Percentiles rank a stretch among this genome's conserved stretches.
These are phyloP conservation scores for Scaptomyza flava DNA, from an alignment of 2,888 invertebrate genomes.

Conservation along the genomic window DNA sequence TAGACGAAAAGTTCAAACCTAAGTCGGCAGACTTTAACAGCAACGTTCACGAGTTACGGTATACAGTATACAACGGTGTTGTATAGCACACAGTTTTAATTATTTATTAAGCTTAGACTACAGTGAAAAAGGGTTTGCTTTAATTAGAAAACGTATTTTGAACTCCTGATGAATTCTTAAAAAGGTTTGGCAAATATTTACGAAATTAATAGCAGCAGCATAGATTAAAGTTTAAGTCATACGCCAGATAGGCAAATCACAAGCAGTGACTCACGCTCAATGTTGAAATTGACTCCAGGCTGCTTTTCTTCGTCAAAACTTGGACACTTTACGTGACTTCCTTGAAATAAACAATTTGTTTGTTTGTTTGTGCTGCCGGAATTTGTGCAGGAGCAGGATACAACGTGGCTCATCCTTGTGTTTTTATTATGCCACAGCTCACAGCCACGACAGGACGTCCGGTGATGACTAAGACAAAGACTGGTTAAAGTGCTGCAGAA, in stretches of 20 bases:
- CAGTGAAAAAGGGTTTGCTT: conserved; percentile 9
- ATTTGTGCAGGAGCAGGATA: not conserved
- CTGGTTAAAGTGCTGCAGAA: conserved; percentile 9
- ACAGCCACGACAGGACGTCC: conserved; percentile 49
- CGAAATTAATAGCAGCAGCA: conserved; percentile 21
- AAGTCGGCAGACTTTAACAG: not conserved
- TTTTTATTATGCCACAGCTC: conserved; percentile 45
- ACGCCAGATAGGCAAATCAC: conserved; percentile 35
- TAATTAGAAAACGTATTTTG: conserved; percentile 48
- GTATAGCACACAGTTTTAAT: too few relatives aligned
- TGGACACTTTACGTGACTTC: conserved; percentile 43
- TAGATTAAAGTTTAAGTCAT: conserved; percentile 48
- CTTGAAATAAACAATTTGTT: conserved; percentile 42
- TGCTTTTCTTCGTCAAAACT: conserved; percentile 14
- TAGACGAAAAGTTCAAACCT: conserved; percentile 5
- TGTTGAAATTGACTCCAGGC: conserved; percentile 2
- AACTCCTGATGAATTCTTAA: conserved; percentile 33
- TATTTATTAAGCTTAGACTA: not conserved
- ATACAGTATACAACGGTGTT: too few relatives aligned
- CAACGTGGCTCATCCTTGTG: conserved; percentile 28
- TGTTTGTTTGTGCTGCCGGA: conserved; percentile 20
- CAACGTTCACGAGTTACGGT: not conserved
- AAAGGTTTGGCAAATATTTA: conserved; percentile 22
- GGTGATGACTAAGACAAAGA: conserved; percentile 39
- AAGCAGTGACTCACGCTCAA: not conserved